These are phyloP conservation scores for Pterocles orientalis DNA, from an alignment of 2,113 vertebrate species.

Conservation along the genomic window DNA sequence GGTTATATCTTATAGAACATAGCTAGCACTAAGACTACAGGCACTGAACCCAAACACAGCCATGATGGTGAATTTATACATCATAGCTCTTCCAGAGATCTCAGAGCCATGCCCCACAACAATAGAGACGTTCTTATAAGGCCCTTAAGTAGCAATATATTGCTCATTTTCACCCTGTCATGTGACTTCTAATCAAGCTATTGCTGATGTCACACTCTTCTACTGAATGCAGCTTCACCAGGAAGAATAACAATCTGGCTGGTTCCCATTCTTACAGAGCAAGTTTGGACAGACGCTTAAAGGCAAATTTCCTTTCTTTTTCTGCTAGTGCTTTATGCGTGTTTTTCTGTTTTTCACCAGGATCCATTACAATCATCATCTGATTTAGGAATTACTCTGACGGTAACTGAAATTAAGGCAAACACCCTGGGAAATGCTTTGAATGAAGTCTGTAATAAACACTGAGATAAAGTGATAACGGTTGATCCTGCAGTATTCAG, in stretches of 20 bases:
- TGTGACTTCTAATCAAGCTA: not conserved
- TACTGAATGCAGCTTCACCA: not conserved
- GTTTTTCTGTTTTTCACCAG: not conserved
- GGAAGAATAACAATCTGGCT: not conserved
- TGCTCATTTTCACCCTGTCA: not conserved
- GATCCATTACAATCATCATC: not conserved
- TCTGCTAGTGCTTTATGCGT: not conserved
- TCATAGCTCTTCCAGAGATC: not conserved
- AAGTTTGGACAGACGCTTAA: not conserved
- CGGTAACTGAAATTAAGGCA: not conserved
- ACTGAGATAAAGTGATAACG: not conserved
- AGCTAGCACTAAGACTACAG: not conserved
- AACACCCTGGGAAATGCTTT: not conserved
- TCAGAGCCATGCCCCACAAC: not conserved
- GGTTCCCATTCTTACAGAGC: not conserved
- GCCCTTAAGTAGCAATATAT: not conserved
- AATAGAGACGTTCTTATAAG: not conserved
- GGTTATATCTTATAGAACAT: not conserved
- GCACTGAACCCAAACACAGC: rapidly evolving
- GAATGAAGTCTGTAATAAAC: not conserved
- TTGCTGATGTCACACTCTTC: not conserved
- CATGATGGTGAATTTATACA: not conserved
- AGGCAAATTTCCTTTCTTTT: not conserved
- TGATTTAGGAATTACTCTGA: not conserved
- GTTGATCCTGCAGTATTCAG: not conserved